phyloP scores from a whole-genome alignment of 2,888 invertebrate species.

The Lasioglossum morio region DNA sequence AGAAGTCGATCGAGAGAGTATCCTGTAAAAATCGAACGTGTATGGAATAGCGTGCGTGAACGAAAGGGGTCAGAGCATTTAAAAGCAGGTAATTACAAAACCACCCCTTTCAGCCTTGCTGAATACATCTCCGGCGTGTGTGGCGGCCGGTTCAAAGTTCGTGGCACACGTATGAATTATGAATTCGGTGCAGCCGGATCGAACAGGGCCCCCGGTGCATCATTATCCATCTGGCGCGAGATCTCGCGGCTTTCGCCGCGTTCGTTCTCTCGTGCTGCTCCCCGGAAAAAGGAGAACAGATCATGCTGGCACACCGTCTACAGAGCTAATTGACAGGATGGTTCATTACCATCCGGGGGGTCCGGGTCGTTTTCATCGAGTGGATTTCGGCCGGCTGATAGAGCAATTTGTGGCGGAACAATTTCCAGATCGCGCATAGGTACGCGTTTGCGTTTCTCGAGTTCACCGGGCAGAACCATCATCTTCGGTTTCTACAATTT shows the following conservation, averaged over 20 bases:
- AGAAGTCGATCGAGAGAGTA: no score
- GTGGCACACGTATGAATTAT: slow-evolving; percentile 67
- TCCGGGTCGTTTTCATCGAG: slow-evolving; percentile 13
- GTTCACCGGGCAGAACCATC: not conserved
- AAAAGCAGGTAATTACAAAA: slow-evolving; percentile 38
- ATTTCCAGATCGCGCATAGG: not conserved
- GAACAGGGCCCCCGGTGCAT: slow-evolving; percentile 57
- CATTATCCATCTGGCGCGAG: slow-evolving; percentile 70
- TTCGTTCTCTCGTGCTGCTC: slow-evolving; percentile 11
- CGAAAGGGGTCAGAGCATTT: slow-evolving; percentile 37
- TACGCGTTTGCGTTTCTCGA: no score
- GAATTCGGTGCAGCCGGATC: slow-evolving; percentile 71
- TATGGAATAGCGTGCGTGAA: slow-evolving; percentile 56
- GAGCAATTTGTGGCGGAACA: not conserved
- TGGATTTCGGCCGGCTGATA: not conserved
- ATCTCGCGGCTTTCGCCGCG: slow-evolving; percentile 35
- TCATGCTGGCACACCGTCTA: not conserved
- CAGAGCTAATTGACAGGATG: slow-evolving; percentile 47
- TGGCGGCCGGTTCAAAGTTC: slow-evolving; percentile 70
- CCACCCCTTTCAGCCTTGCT: not conserved
- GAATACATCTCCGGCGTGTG: slow-evolving; percentile 1
- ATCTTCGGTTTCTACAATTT: no score
- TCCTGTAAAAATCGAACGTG: no score
- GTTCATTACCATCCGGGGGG: slow-evolving; percentile 29
- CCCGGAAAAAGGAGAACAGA: slow-evolving; percentile 23